Evolutionary conservation across 2,113 vertebrate genomes (phyloP), one percentile per base, ranked within the genome.

Genomic region (Acanthochromis polyacanthus): DNA sequence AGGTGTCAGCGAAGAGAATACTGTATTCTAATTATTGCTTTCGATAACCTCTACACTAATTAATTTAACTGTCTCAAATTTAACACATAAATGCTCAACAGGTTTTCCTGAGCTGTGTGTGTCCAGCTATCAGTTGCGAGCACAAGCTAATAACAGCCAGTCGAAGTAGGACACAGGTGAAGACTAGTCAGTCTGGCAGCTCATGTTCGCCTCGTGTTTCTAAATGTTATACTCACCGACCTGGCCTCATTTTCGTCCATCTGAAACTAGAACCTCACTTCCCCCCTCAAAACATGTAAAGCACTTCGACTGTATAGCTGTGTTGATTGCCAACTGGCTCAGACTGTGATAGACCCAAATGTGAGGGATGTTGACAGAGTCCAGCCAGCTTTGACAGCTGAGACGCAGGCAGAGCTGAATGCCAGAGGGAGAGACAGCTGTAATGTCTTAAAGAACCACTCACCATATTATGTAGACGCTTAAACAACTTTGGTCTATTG

Each of bases 361-460:
- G 80, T 79, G 53, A 80, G 25, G 14, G 25, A 73, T 71, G 78
- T 17, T 56, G 73, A 58, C 43, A 1, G 62, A 60, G 51, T 48
- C n/a, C n/a, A 56, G 56, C 57, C 32, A 40, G 53, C 15, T 20
- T 25, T 80, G 81, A 87, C 89, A 88, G 69, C 68, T 85, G 79
- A 72, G 71, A 79, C 6, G 40, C 0, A 53, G 23, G 69, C 28
- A 28, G 62, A 40, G n/a, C 58, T 63, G 14, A 62, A 56, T 71
- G 55, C 65, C 63, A 57, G 11, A 25, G 60, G 67, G 48, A 71
- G 57, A 79, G 75, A 63, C 64, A 55, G 40, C 50, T 57, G 55
- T 53, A 48, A 53, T 46, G 4, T 69, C 71, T 91, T 88, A 89
- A 90, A 93, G 89, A 78, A 75, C 53, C 50, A 88, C 40, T 56